A percentile compares a stretch with the other conserved stretches of the same genome.
These are phyloP conservation scores for Apistogramma diplotaenia DNA, from an alignment of 2,113 vertebrate genomes.

Conservation along the genomic window DNA sequence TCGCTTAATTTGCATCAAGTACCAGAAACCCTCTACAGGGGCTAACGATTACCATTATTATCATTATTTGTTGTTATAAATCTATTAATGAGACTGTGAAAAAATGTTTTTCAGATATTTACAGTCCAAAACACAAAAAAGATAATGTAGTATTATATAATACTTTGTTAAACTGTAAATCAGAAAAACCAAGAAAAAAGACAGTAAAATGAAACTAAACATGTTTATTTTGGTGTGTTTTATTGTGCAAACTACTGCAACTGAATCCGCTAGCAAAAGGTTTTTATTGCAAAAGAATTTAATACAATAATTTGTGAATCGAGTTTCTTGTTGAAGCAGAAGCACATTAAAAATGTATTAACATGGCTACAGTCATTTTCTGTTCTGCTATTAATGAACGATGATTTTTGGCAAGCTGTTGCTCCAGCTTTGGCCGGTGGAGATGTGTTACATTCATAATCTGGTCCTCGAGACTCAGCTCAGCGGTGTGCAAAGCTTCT, in stretches of 20 bases:
- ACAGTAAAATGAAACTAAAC: background rate
- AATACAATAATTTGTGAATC: background rate
- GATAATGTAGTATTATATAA: too few species aligned
- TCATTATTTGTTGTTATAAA: background rate
- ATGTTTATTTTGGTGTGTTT: background rate
- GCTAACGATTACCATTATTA: background rate
- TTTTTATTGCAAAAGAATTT: background rate
- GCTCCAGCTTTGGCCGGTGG: background rate
- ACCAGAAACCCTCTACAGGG: background rate
- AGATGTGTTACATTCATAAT: background rate
- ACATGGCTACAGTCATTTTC: background rate
- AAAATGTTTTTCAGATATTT: background rate
- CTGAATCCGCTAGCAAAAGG: background rate
- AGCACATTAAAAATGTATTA: background rate
- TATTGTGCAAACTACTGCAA: background rate
- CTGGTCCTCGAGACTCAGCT: background rate
- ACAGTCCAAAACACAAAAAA: background rate
- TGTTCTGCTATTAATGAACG: background rate
- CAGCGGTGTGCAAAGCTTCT: background rate
- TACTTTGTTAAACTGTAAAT: background rate
- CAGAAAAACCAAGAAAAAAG: background rate
- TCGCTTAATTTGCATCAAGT: accelerated
- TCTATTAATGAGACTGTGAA: background rate
- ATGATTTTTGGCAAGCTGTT: background rate
- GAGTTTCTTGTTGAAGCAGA: background rate